phyloP scores from a whole-genome alignment of 2,113 vertebrate species.

The Ictalurus punctatus region DNA sequence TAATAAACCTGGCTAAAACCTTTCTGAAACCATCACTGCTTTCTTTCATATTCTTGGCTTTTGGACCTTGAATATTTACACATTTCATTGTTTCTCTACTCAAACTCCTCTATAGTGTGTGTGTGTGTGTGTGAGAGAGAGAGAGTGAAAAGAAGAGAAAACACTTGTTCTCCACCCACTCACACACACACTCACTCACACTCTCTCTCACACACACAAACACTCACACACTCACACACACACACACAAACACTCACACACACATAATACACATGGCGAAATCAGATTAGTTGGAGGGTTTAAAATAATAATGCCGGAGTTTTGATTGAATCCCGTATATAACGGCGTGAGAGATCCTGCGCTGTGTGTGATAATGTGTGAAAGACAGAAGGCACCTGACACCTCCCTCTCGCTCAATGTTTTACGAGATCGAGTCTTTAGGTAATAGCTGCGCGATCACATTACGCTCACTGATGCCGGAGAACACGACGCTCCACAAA shows the following conservation, averaged over 20 bases:
- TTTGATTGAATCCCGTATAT: background rate
- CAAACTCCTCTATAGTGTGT: background rate
- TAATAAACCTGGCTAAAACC: background rate
- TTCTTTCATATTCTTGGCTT: background rate
- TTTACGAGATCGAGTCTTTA: constrained; percentile 60
- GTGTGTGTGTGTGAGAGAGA: too few species aligned
- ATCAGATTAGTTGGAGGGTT: background rate
- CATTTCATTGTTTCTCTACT: background rate
- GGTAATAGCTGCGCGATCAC: constrained; percentile 46
- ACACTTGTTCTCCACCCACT: background rate
- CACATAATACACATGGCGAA: background rate
- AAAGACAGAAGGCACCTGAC: constrained; percentile 39
- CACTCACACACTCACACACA: background rate
- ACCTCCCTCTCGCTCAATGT: constrained; percentile 59
- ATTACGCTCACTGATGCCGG: constrained; percentile 15
- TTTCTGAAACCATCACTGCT: background rate
- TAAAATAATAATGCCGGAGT: background rate
- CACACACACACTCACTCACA: background rate
- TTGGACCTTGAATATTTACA: background rate
- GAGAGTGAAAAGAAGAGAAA: too few species aligned
- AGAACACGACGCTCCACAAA: background rate
- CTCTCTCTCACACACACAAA: background rate
- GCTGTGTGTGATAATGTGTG: constrained; percentile 9
- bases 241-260: background rate
- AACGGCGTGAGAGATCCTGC: constrained; percentile 1